Percentiles rank a stretch among this genome's conserved stretches.
These are phyloP conservation scores for Myiozetetes cayanensis DNA, from an alignment of 2,113 vertebrate genomes.

Conservation along the genomic window DNA sequence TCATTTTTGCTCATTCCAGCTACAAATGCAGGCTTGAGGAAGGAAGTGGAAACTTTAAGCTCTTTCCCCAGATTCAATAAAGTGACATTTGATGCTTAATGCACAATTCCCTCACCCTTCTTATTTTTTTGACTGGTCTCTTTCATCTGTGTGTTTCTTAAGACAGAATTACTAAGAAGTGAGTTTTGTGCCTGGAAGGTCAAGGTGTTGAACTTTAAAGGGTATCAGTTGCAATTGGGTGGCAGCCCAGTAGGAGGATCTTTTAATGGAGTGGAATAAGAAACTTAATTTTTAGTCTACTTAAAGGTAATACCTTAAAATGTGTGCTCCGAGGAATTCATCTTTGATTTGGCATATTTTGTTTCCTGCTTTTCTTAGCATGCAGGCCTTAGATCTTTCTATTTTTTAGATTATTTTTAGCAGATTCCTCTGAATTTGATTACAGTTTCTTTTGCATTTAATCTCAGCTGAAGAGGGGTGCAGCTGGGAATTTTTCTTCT, in stretches of 20 bases:
- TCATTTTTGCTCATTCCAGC: background rate
- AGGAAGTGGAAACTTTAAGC: background rate
- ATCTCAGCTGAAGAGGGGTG: background rate
- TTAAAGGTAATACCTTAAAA: background rate
- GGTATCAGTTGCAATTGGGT: background rate
- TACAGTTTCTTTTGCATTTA: background rate
- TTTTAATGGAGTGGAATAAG: background rate
- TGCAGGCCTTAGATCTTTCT: background rate
- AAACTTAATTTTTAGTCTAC: background rate
- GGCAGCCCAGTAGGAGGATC: background rate
- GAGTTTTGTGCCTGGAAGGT: conserved; percentile 1
- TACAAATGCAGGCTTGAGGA: background rate
- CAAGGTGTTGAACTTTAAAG: background rate
- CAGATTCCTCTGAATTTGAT: background rate
- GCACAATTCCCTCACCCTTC: accelerated
- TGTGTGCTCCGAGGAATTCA: background rate
- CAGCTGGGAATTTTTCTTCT: background rate
- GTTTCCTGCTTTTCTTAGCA: background rate
- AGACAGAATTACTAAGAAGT: background rate
- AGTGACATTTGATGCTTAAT: background rate
- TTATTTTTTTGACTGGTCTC: background rate
- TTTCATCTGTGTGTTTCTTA: conserved; percentile 7
- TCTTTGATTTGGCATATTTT: conserved; percentile 35
- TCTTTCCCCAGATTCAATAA: background rate
- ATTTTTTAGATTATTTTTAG: background rate